Conservation (phyloP, 2,797 vertebrate species). For the Salmo trutta region DNA sequence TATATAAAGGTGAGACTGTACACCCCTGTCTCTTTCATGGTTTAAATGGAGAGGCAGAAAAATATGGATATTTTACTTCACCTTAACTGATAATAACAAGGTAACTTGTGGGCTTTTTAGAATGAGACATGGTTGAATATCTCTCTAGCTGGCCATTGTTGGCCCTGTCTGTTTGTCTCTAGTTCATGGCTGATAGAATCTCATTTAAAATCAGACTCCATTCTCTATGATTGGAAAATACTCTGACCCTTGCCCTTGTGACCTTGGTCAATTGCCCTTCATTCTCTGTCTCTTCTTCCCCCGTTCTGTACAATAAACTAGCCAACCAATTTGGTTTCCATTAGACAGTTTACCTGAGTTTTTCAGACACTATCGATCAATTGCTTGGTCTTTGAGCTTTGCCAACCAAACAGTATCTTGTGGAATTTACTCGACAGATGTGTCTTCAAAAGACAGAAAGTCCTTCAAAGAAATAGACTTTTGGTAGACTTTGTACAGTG, state of each 20-base stretch:
- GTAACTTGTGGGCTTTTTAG: background rate
- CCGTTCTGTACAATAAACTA: constrained; percentile 31
- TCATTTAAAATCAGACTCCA: constrained; percentile 39
- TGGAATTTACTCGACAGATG: constrained; percentile 11
- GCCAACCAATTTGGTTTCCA: constrained; percentile 42
- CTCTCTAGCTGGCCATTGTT: background rate
- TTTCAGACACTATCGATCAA: constrained; percentile 31
- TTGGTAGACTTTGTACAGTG: background rate
- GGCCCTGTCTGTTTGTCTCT: constrained; percentile 9
- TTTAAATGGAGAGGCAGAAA: background rate
- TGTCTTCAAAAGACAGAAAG: background rate
- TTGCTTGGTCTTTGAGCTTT: constrained; percentile 9
- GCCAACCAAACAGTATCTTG: constrained; percentile 22
- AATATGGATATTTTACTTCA: background rate
- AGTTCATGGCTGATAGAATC: constrained; percentile 21
- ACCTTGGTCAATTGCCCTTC: constrained; percentile 39
- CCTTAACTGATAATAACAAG: background rate
- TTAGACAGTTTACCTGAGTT: constrained; percentile 36
- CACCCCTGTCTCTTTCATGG: background rate
- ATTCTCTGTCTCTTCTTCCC: constrained; percentile 19
- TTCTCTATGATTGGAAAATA: constrained; percentile 40
- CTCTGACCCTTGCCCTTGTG: constrained; percentile 43
- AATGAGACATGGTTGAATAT: background rate
- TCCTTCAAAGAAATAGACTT: background rate
- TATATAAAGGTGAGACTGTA: constrained; percentile 41